Percentiles rank a stretch among this genome's conserved stretches.
Conservation (phyloP, 2,797 vertebrate species). For the Thamnophis elegans region DNA sequence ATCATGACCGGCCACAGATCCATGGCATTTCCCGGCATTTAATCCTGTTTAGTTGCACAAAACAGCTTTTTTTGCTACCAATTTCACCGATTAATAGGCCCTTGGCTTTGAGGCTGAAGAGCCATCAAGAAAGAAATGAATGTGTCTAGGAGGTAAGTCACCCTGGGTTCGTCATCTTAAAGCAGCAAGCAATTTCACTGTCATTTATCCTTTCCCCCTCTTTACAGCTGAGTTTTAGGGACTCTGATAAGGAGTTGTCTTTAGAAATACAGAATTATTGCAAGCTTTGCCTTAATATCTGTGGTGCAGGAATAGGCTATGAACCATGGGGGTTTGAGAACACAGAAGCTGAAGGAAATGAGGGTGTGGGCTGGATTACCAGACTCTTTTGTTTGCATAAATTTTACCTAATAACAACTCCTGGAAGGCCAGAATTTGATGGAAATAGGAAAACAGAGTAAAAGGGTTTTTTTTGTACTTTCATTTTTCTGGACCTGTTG, state of each 20-base stretch:
- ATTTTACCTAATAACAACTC: neutral
- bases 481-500: neutral
- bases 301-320: neutral
- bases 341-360: neutral
- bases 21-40: slow-evolving; percentile 31
- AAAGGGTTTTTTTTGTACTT: neutral
- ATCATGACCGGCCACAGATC: slow-evolving; percentile 45
- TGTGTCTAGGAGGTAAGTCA: slow-evolving; percentile 63
- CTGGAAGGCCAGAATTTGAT: neutral
- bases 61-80: neutral
- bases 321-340: neutral
- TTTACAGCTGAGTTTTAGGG: too few species aligned
- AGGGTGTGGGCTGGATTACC: neutral
- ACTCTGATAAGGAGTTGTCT: neutral
- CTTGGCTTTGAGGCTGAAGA: slow-evolving; percentile 19
- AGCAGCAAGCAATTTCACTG: neutral
- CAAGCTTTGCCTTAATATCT: neutral
- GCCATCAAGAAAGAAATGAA: slow-evolving; percentile 53
- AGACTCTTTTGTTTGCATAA: neutral
- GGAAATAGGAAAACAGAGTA: neutral
- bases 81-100: neutral
- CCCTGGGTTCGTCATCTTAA: neutral
- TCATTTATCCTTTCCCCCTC: neutral
- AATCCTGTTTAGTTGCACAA: slow-evolving; percentile 4
- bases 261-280: neutral